Evolutionary conservation across 92 coral and sea anemone species (phyloP).

Genomic region (Phenganax subtilis): DNA sequence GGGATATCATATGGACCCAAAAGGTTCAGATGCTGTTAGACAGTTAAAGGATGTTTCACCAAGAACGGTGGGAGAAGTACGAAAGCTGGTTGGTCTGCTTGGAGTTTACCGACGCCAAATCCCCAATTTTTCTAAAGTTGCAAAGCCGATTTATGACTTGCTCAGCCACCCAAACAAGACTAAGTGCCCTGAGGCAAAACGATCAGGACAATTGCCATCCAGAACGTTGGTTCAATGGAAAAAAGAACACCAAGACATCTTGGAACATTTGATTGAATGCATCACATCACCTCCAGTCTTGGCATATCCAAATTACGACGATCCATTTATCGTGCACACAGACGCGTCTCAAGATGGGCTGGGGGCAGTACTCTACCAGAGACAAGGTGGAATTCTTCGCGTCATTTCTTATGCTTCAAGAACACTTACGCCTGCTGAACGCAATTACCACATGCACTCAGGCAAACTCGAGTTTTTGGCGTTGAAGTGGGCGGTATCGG

Average conservation of each 20-base stretch:
- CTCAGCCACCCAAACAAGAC: slow-evolving; percentile 17
- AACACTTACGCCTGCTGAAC: slow-evolving; percentile 43
- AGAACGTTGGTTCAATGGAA: background rate
- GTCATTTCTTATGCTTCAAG: slow-evolving; percentile 45
- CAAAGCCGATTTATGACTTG: slow-evolving; percentile 38
- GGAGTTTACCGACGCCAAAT: slow-evolving; percentile 39
- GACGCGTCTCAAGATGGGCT: slow-evolving; percentile 48
- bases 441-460: background rate
- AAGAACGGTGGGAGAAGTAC: slow-evolving; percentile 48
- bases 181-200: slow-evolving; percentile 23
- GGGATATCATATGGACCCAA: slow-evolving; percentile 15
- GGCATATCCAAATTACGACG: slow-evolving; percentile 7
- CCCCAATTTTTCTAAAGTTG: slow-evolving; percentile 32
- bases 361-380: slow-evolving; percentile 46
- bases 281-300: slow-evolving; percentile 30
- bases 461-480: slow-evolving; percentile 24
- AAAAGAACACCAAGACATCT: slow-evolving; percentile 17
- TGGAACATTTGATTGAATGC: slow-evolving; percentile 34
- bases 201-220: slow-evolving; percentile 27
- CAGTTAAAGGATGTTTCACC: slow-evolving; percentile 28
- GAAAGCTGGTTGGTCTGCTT: slow-evolving; percentile 40
- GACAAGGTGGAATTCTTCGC: slow-evolving; percentile 43
- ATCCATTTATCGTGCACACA: slow-evolving; percentile 40
- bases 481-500: slow-evolving; percentile 5
- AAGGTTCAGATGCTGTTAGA: slow-evolving; percentile 1